Conservation (phyloP, 1,140 invertebrate genomes). For the Drosophila carrolli region DNA sequence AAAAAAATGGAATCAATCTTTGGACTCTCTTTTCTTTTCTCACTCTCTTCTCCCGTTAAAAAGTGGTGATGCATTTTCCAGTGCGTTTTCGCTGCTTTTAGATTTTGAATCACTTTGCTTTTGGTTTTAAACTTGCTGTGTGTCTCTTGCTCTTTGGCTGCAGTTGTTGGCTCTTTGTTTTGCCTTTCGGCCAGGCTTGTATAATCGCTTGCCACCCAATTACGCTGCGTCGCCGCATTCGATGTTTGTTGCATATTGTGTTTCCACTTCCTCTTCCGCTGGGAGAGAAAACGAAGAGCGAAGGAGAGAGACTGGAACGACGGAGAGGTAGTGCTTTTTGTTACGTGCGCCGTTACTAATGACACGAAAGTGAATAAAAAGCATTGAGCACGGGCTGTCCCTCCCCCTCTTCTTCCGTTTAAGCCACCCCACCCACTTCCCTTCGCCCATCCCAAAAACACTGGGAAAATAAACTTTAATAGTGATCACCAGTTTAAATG, state of each 20-base stretch:
- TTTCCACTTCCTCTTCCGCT: constrained; percentile 81
- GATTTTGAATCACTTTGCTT: constrained; percentile 17
- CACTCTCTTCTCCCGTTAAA: constrained; percentile 4
- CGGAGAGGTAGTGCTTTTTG: constrained; percentile 43
- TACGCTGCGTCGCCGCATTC: constrained; percentile 71
- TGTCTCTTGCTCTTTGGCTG: constrained; percentile 45
- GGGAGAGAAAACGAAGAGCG: constrained; percentile 26
- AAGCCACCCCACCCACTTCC: constrained; percentile 15
- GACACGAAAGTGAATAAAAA: constrained; percentile 78
- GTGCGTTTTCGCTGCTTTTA: constrained; percentile 15
- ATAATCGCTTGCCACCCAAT: constrained; percentile 74
- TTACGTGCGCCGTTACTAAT: constrained; percentile 81
- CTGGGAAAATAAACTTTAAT: not conserved
- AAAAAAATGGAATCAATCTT: constrained; percentile 19
- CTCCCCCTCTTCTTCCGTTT: constrained; percentile 20
- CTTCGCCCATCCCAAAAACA: not conserved
- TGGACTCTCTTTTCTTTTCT: constrained; percentile 11
- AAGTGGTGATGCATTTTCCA: constrained; percentile 18
- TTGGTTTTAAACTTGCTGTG: constrained; percentile 39
- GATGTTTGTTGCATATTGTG: constrained; percentile 73
- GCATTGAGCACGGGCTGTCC: constrained; percentile 49
- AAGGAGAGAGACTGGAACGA: constrained; percentile 16
- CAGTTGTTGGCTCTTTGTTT: constrained; percentile 23
- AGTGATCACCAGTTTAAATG: too few species aligned
- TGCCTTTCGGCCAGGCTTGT: constrained; percentile 60